These are phyloP conservation scores for Pachyrhynchus sulphureomaculatus DNA, from an alignment of 1,140 invertebrate species.

Conservation along the genomic window DNA sequence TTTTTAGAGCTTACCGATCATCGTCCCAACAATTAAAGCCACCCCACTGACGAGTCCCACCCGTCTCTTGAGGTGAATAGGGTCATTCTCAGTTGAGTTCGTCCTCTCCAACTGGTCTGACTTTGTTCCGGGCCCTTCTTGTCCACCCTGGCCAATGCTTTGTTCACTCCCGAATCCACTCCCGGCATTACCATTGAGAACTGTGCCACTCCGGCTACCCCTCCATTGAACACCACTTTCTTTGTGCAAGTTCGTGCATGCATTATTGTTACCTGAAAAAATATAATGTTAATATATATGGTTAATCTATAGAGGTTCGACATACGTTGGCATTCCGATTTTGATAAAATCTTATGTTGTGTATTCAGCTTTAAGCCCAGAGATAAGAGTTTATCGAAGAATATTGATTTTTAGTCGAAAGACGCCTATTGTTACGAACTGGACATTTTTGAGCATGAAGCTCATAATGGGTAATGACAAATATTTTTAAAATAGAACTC, in stretches of 20 bases:
- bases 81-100: constrained; percentile 88
- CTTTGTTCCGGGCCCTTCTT: constrained; percentile 51
- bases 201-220: constrained; percentile 41
- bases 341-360: neutral
- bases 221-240: constrained; percentile 50
- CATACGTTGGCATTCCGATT: neutral
- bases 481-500: too few relatives aligned
- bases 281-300: neutral
- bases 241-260: constrained; percentile 41
- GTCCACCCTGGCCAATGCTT: constrained; percentile 45
- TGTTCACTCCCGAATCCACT: constrained; percentile 47
- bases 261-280: constrained; percentile 50
- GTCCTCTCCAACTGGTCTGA: constrained; percentile 77
- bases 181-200: constrained; percentile 39
- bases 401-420: too few relatives aligned
- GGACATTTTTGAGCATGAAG: too few relatives aligned
- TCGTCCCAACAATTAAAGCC: constrained; percentile 94
- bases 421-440: too few relatives aligned
- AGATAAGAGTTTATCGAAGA: too few relatives aligned
- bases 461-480: too few relatives aligned
- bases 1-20: constrained; percentile 85
- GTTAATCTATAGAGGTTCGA: neutral
- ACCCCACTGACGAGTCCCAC: constrained; percentile 97
- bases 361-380: too few relatives aligned
- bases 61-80: constrained; percentile 96